phyloP scores from a whole-genome alignment of 2,797 vertebrate species.

The Spea hammondii region DNA sequence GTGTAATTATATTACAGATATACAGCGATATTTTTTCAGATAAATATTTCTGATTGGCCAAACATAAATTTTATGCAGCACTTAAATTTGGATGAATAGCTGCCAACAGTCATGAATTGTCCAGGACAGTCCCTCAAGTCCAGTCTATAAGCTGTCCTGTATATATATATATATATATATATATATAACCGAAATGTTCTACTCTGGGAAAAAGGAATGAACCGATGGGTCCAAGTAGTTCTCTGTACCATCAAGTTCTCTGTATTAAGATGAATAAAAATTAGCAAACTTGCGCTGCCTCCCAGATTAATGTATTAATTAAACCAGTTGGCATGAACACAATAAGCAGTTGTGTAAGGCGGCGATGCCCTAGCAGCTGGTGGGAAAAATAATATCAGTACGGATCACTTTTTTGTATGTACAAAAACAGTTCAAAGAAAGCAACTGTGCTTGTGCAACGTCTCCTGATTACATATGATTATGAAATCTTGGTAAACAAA shows the following conservation, averaged over 20 bases:
- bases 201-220: no score
- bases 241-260: background rate
- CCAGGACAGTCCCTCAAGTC: no score
- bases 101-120: no score
- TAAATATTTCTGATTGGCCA: no score
- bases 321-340: background rate
- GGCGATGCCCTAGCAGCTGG: background rate
- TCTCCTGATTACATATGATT: conserved; percentile 39
- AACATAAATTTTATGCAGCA: no score
- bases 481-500: conserved; percentile 48
- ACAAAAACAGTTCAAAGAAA: conserved; percentile 43
- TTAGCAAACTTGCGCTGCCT: background rate
- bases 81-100: no score
- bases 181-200: no score
- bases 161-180: no score
- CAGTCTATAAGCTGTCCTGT: no score
- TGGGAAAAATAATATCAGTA: conserved; percentile 27
- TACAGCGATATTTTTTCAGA: no score
- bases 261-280: conserved; percentile 3
- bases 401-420: conserved; percentile 7
- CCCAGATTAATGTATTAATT: background rate
- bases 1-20: no score
- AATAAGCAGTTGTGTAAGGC: background rate
- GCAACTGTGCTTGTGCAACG: conserved; percentile 30
- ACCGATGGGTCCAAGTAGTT: background rate